Percentiles rank a stretch among this genome's conserved stretches.
phyloP scores from a whole-genome alignment of 92 coral and sea anemone genomes.

The Porites evermanni region DNA sequence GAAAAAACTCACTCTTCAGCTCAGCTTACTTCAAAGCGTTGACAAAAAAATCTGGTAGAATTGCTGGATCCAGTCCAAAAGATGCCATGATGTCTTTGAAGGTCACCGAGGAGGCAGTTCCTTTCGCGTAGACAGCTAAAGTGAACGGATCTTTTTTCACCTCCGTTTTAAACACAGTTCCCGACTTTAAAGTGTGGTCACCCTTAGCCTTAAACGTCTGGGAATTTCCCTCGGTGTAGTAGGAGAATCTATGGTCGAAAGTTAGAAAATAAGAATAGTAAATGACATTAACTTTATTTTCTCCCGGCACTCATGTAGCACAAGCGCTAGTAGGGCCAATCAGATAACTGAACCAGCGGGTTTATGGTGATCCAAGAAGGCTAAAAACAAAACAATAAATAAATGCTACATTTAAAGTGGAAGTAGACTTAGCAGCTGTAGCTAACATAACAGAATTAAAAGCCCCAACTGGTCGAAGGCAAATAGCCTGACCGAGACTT shows the following conservation, averaged over 20 bases:
- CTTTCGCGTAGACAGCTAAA: conserved; percentile 74
- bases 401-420: no score
- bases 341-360: no score
- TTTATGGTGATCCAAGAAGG: no score
- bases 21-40: conserved; percentile 75
- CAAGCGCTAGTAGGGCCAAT: neutral
- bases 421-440: no score
- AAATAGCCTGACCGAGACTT: no score
- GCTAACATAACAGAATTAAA: no score
- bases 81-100: conserved; percentile 71
- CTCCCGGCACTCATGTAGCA: neutral
- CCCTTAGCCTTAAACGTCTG: conserved; percentile 97
- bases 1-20: neutral
- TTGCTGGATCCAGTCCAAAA: conserved; percentile 63
- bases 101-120: conserved; percentile 51
- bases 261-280: no score
- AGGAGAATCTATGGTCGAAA: conserved; percentile 72
- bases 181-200: conserved; percentile 61
- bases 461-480: no score
- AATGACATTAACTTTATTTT: neutral
- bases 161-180: conserved; percentile 75
- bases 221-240: conserved; percentile 88
- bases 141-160: conserved; percentile 72
- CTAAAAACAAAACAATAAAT: no score
- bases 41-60: conserved; percentile 62